A percentile compares a stretch with the other conserved stretches of the same genome.
These are phyloP conservation scores for Eupsilia transversa DNA, from an alignment of 2,888 invertebrate species.

Conservation along the genomic window DNA sequence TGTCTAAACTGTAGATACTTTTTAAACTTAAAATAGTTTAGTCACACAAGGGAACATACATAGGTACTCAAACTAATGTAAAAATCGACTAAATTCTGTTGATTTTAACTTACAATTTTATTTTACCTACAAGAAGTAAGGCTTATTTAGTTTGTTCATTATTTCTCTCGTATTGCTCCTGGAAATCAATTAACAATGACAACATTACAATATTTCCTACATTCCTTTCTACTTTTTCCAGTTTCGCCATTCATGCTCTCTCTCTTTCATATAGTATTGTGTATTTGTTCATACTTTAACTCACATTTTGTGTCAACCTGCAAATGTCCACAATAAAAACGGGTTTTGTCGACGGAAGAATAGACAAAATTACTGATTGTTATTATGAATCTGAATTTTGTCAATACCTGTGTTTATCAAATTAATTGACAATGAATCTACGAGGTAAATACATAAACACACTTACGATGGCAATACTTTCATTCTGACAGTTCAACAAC, in stretches of 20 bases:
- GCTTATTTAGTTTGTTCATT: conserved; percentile 26
- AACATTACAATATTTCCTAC: conserved; percentile 38
- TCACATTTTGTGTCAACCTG: neutral
- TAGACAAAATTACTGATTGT: no score
- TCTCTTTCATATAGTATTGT: conserved; percentile 5
- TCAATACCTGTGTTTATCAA: conserved; percentile 3
- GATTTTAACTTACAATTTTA: conserved; percentile 55
- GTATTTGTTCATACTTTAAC: neutral
- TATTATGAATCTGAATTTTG: no score
- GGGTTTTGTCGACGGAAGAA: no score
- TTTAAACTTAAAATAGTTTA: conserved; percentile 4
- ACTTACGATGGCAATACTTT: neutral
- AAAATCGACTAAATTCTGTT: conserved; percentile 3
- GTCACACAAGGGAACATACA: conserved; percentile 21
- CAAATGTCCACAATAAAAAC: no score
- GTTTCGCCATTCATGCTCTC: neutral
- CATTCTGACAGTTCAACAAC: neutral
- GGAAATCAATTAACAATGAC: conserved; percentile 37
- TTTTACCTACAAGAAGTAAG: conserved; percentile 65
- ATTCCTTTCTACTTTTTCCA: neutral
- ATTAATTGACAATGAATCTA: neutral
- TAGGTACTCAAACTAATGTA: conserved; percentile 18
- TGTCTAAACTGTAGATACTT: conserved; percentile 2
- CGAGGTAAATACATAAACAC: neutral
- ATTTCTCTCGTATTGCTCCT: conserved; percentile 44